phyloP scores from a whole-genome alignment of 35 echinoderm and acorn worm species.

The Ophiothrix spiculata region DNA sequence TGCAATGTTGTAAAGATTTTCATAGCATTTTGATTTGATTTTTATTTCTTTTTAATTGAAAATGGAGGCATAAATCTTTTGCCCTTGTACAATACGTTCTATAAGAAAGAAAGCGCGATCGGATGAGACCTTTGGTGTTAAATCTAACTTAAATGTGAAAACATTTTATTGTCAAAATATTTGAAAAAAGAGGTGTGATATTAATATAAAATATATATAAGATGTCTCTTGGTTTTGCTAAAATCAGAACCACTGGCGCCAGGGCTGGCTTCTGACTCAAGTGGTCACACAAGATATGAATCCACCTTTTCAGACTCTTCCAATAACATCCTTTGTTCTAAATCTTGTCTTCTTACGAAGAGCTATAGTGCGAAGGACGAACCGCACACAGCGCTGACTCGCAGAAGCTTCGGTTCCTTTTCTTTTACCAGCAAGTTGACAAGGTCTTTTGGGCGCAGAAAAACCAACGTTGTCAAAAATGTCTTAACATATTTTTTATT shows the following conservation, averaged over 20 bases:
- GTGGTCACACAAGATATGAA: not conserved
- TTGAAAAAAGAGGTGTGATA: too few relatives aligned
- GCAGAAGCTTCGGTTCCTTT: not conserved
- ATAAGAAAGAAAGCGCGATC: too few relatives aligned
- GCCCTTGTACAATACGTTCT: too few relatives aligned
- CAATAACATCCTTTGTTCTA: slow-evolving; percentile 6
- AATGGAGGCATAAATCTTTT: too few relatives aligned
- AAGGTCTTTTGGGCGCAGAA: not conserved
- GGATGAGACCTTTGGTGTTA: too few relatives aligned
- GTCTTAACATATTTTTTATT: not conserved
- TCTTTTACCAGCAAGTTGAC: not conserved
- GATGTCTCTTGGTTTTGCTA: too few relatives aligned
- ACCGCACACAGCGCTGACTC: not conserved
- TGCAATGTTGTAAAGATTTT: too few relatives aligned
- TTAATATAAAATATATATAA: too few relatives aligned
- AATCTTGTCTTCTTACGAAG: not conserved
- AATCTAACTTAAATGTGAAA: too few relatives aligned
- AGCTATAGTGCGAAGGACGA: not conserved
- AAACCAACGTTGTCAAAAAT: not conserved
- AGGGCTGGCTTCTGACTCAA: not conserved
- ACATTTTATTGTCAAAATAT: too few relatives aligned
- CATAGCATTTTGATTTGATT: too few relatives aligned
- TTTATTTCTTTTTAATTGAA: too few relatives aligned
- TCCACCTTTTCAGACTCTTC: not conserved
- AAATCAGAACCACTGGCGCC: not conserved